Base-by-base conservation (phyloP, 2,797 vertebrate species). In the Liasis olivaceus region DNA sequence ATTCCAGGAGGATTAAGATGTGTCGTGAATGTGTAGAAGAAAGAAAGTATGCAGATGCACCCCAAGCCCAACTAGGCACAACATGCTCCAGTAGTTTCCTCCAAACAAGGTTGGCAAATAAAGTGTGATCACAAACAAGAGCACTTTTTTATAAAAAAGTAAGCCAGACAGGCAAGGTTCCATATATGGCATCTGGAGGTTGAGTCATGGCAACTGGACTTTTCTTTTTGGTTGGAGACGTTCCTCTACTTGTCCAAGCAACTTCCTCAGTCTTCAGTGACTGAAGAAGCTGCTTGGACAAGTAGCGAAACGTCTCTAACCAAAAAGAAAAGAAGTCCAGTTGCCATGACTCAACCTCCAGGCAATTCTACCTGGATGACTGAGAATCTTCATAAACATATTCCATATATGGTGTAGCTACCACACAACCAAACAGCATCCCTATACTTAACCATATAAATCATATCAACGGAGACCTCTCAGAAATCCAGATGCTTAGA, bases 41-140 rank as follows among this genome's bases (percentile, higher is more conserved):
- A 81, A 81, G 3, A 22, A 81, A 81, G 36, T 81, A 24, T 47
- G 36, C 22, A 4, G 20, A 11, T 81, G 20, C 20, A 81, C 42
- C 20, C 20, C 36, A 36, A 81, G 3, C 20, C 22, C 72, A 81
- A 12, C 20, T 81, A 77, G 7, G 36, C 72, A 81, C 36, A 81
- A 42, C 17, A 0, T 91, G 90, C 86, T 93, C 87, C 91, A 95
- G 91, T 58, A 87, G 91, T 91, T 93, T 93, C 91, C 88, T 95
- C 94, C 94, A 69, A 91, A 86, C 14, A 91, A 93, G 89, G 1
- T 62, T 85, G 81, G 94, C 87, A 95, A 96, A 95, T 58, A 96
- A 93, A 85, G 94, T 26, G 0, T 26, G 96, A 95, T 95, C 95
- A 94, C 60, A 94, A 94, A 96, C 92, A 59, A 94, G 95, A 77